These are phyloP conservation scores for Hesperia comma DNA, from an alignment of 2,888 invertebrate species.

Conservation along the genomic window DNA sequence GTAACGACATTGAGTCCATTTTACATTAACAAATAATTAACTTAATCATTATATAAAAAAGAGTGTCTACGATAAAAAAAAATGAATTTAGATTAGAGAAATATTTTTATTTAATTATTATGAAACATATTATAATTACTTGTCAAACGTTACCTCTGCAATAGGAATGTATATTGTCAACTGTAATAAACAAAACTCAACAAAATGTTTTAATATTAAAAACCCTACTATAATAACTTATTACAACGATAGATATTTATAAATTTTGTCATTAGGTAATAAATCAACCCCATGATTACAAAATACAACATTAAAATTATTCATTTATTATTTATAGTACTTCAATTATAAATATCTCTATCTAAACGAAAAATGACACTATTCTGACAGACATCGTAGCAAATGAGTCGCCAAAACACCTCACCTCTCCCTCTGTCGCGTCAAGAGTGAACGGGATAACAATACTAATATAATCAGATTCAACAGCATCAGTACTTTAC, in stretches of 20 bases:
- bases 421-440: not conserved
- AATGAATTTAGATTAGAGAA: no score
- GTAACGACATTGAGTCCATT: not conserved
- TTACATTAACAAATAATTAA: not conserved
- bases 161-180: not conserved
- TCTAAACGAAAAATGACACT: constrained; percentile 2
- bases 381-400: not conserved
- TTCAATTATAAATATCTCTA: constrained; percentile 1
- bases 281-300: constrained; percentile 1
- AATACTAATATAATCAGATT: not conserved
- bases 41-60: not conserved
- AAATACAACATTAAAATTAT: not conserved
- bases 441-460: not conserved
- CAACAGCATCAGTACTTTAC: not conserved
- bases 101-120: no score
- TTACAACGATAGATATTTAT: not conserved
- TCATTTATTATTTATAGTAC: constrained; percentile 9
- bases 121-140: no score
- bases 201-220: not conserved
- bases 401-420: not conserved
- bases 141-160: not conserved
- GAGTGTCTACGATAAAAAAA: not conserved
- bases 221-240: not conserved
- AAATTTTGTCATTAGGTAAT: constrained; percentile 1
- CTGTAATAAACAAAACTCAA: not conserved